Evolutionary conservation across 2,888 invertebrate genomes (phyloP), one percentile per base, ranked within the genome.

Genomic region (Drosophila mayaguana): DNA sequence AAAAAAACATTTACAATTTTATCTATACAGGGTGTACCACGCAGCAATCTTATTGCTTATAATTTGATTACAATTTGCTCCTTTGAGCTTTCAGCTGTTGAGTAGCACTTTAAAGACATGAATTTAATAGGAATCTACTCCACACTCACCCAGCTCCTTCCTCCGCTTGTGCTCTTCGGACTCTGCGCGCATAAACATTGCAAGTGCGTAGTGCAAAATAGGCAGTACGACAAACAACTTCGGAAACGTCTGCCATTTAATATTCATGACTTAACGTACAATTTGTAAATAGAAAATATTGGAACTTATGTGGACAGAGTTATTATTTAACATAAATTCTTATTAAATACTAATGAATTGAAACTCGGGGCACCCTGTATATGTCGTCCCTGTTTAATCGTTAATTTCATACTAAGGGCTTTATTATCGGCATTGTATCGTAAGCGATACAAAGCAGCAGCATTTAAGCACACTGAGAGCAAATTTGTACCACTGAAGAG

Each of bases 171-270:
- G 68, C 3, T 75, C 55, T 2, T 66, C 54, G 1, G 89, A 77
- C 9, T 83, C 76, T 6, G 45, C 12, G 5, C 63, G 43, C 14
- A 62, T 57, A 18, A 40, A 70, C 16, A 56, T 11, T 0, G 62
- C 55, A 0, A 89, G 54, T 1, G 53, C 45, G 40, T 61, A 75
- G 51, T 89, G 85, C 3, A 86, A 6, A 0, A 77, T 0, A 0
- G 85, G 88, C 2, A 86, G n/a, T 0, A 86, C 80, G n/a, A 86
- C 6, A 3, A 75, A 32, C 7, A 86, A 55, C 54, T 85, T 82
- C 0, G 89, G 85, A 50, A 89, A 85, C 1, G 60, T 76, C 22
- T 22, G 46, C 77, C 62, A 87, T 8, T 36, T 59, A 2, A 83
- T 1, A 3, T 55, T 36, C 89, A 84, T 84, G 8, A 14, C 45